phyloP scores from a whole-genome alignment of 2,113 vertebrate genomes.

The Recurvirostra avosetta region DNA sequence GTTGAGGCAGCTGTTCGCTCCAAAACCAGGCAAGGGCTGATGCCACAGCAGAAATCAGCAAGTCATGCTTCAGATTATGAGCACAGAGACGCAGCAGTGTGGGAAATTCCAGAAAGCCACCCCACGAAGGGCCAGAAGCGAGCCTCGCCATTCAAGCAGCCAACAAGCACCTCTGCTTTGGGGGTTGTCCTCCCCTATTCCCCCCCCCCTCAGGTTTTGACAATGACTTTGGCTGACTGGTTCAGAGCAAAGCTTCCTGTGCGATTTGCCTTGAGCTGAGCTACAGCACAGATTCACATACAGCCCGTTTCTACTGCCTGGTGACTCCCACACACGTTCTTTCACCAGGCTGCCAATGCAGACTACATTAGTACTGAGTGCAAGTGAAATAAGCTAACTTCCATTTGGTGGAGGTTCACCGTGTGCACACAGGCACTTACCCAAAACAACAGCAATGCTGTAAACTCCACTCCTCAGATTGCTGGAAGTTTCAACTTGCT shows the following conservation, averaged over 20 bases:
- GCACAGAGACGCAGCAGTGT: not conserved
- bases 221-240: not conserved
- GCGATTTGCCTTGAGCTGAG: not conserved
- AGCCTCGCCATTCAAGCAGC: not conserved
- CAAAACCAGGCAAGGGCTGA: not conserved
- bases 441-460: not conserved
- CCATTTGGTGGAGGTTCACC: not conserved
- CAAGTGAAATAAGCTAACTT: not conserved
- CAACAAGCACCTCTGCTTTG: not conserved
- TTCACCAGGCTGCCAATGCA: slow-evolving; percentile 2
- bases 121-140: not conserved
- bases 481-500: not conserved
- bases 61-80: not conserved
- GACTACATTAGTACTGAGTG: not conserved
- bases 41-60: not conserved
- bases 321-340: slow-evolving; percentile 39
- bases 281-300: not conserved
- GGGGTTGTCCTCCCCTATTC: not conserved
- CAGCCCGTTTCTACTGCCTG: not conserved
- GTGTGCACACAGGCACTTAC: not conserved
- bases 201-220: not conserved
- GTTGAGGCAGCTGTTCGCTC: not conserved
- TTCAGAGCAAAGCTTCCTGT: not conserved
- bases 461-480: not conserved
- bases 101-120: not conserved